Base-by-base conservation (phyloP, 2,888 invertebrate genomes). In the Kryphioiulus occultus region DNA sequence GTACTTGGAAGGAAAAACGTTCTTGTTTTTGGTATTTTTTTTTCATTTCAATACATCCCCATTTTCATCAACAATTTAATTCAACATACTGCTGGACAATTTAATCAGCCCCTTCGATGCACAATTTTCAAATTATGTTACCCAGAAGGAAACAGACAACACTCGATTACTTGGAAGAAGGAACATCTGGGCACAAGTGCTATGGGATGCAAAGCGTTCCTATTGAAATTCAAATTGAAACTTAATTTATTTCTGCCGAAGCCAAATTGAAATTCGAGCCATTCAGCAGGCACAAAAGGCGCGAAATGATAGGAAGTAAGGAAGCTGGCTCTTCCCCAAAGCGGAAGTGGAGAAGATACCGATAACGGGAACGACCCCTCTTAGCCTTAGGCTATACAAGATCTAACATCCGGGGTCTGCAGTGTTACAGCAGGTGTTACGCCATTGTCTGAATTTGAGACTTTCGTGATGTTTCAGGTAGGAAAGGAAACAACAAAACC, bases 221-320 rank as follows among this genome's bases (percentile, higher is more conserved):
- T n/a, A 59, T 59, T 59, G n/a, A 59, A 59, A 59, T 59, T 59
- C 59, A 59, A 59, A 59, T 59, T 59, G 59, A 59, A 59, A 59
- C 59, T 59, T 59, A 59, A 59, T 59, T 59, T 59, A 59, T 59
- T 59, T 22, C 22, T 59, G 22, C n/a, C 22, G 59, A 59, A 59
- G 59, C 59, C 59, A 59, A 59, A 59, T 59, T 59, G 59, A 59
- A 59, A 59, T 59, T 59, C 59, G 59, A 5, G 59, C 59, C n/a
- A 59, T 59, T 59, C n/a, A 59, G 59, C n/a, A 59, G 59, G 22
- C 59, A 59, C 59, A 59, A 59, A 59, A 59, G 59, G n/a, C n/a
- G n/a, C 9, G 59, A 22, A 59, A 59, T 59, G 59, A n/a, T 10
- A 22, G n/a, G 59, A n/a, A 59, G 22, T 3, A n/a, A 59, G 59